These are phyloP conservation scores for Prorops nasuta DNA, from an alignment of 1,140 invertebrate genomes.

Conservation along the genomic window DNA sequence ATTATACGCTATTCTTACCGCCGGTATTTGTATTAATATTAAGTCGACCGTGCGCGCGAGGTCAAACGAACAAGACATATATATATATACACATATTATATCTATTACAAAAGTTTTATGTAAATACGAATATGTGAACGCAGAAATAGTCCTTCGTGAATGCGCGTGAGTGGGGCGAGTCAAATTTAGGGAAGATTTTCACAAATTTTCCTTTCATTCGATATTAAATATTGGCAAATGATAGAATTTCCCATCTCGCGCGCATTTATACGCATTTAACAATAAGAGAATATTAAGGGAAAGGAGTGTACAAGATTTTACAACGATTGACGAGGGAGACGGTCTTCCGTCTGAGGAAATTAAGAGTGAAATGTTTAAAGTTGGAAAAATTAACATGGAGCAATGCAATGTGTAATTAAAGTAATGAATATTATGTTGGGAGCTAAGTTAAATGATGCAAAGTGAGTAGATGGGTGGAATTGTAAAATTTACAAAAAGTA, in stretches of 20 bases:
- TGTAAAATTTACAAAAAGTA: no score
- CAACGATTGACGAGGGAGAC: constrained; percentile 8
- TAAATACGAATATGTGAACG: no score
- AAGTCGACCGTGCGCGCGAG: constrained; percentile 14
- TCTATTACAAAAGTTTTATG: no score
- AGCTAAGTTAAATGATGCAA: no score
- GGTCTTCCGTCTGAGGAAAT: neutral
- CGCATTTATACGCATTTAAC: neutral
- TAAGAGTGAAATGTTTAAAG: no score
- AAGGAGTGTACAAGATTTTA: constrained; percentile 23
- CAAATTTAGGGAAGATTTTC: no score
- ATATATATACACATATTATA: constrained; percentile 13
- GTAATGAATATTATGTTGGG: no score
- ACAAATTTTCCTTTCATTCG: no score
- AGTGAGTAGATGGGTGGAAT: no score
- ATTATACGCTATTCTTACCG: constrained; percentile 16
- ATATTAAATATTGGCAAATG: no score
- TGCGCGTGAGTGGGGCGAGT: neutral
- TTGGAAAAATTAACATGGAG: no score
- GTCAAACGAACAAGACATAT: constrained; percentile 22
- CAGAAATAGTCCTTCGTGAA: neutral
- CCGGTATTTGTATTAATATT: constrained; percentile 20
- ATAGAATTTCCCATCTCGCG: neutral
- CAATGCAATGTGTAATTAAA: no score
- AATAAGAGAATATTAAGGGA: neutral